Conservation (phyloP, 2,888 invertebrate genomes). For the Drosophila greeni region DNA sequence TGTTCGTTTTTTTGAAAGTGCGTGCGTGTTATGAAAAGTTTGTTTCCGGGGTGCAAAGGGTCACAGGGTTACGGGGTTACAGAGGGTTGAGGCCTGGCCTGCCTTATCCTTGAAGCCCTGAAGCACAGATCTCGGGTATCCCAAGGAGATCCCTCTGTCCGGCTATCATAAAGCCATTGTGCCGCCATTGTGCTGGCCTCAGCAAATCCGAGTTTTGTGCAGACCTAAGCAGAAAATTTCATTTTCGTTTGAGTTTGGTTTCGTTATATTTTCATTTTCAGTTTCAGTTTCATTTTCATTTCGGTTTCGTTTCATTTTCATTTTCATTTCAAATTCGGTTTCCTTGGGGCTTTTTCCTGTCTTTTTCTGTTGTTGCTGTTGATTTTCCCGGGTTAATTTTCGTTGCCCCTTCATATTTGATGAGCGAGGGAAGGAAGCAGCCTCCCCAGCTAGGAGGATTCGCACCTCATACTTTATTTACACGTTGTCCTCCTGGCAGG, state of each 20-base stretch:
- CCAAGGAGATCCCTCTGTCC: background rate
- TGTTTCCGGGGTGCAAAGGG: slow-evolving; percentile 16
- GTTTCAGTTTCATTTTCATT: slow-evolving; percentile 8
- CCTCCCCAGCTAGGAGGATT: background rate
- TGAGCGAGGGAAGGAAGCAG: slow-evolving; percentile 25
- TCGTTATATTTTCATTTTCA: no score
- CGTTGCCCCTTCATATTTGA: slow-evolving; percentile 53
- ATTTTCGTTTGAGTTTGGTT: slow-evolving; percentile 11
- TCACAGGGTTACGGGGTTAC: background rate
- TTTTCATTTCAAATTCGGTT: slow-evolving; percentile 1
- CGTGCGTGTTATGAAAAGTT: slow-evolving; percentile 33
- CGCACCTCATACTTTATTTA: slow-evolving; percentile 40
- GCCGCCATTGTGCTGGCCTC: slow-evolving; percentile 22
- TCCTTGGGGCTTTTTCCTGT: slow-evolving; percentile 15
- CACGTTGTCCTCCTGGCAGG: slow-evolving; percentile 1
- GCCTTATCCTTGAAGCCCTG: no score
- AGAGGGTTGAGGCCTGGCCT: no score
- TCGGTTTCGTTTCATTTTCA: background rate
- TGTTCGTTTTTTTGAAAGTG: slow-evolving; percentile 37
- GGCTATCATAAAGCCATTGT: slow-evolving; percentile 26
- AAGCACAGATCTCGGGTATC: slow-evolving; percentile 17
- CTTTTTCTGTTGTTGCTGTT: background rate
- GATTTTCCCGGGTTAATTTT: slow-evolving; percentile 44
- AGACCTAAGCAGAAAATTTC: slow-evolving; percentile 41
- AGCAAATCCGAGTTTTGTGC: slow-evolving; percentile 22